Conservation (phyloP, 2,888 invertebrate genomes). For the Cephus pygmeus region DNA sequence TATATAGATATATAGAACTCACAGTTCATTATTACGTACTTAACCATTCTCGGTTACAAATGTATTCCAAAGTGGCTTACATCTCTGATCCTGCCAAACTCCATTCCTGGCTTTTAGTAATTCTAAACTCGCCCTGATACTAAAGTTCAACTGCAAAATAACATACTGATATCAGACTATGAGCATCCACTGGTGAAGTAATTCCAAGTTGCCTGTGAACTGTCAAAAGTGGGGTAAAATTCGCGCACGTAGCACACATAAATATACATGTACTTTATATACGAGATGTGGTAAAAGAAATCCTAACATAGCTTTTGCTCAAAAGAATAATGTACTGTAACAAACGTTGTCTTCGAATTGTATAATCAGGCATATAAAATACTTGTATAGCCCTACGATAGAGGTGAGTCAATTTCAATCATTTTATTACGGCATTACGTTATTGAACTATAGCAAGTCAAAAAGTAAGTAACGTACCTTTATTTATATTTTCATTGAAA, state of each 20-base stretch:
- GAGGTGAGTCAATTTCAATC: background rate
- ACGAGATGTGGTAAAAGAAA: background rate
- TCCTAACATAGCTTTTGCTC: background rate
- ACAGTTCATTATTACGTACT: too few relatives aligned
- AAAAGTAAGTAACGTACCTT: too few relatives aligned
- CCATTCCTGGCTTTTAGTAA: background rate
- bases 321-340: background rate
- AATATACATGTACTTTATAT: background rate
- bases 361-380: background rate
- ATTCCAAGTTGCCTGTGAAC: background rate
- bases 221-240: background rate
- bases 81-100: too few relatives aligned
- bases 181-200: background rate
- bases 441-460: too few relatives aligned
- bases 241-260: too few relatives aligned
- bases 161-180: background rate
- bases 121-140: background rate
- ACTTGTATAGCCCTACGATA: too few relatives aligned
- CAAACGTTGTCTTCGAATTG: background rate
- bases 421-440: background rate
- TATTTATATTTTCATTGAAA: too few relatives aligned
- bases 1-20: too few relatives aligned
- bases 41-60: too few relatives aligned
- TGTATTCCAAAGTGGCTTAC: too few relatives aligned
- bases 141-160: background rate